phyloP scores from a whole-genome alignment of 2,113 vertebrate species.

The Festucalex cinctus region DNA sequence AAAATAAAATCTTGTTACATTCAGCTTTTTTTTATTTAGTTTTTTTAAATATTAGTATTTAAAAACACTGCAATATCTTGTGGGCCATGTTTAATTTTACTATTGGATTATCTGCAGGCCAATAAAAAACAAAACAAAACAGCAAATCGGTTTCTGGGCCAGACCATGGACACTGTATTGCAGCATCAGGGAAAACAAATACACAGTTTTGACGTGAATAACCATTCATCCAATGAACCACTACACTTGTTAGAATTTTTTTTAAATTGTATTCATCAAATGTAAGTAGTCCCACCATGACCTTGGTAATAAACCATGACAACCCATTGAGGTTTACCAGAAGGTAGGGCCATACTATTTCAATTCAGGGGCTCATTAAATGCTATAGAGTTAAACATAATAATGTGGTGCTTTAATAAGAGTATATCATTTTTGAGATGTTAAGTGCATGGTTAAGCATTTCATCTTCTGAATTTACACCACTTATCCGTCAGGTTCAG shows the following conservation, averaged over 20 bases:
- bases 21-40: too few species aligned
- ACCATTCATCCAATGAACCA: neutral
- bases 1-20: too few species aligned
- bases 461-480: too few species aligned
- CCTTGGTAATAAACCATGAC: neutral
- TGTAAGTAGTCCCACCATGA: neutral
- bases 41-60: too few species aligned
- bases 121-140: too few species aligned
- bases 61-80: too few species aligned
- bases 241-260: neutral
- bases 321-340: conserved; percentile 1
- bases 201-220: neutral
- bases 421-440: neutral
- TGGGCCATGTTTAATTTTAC: too few species aligned
- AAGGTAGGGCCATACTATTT: neutral
- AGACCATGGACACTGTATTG: neutral
- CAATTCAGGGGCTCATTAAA: neutral
- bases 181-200: neutral
- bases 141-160: neutral
- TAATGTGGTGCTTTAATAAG: neutral
- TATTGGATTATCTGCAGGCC: neutral
- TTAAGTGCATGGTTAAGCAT: neutral
- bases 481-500: too few species aligned
- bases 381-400: neutral
- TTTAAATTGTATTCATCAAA: neutral